These are phyloP conservation scores for Odontesthes bonariensis DNA, from an alignment of 2,113 vertebrate species.

Conservation along the genomic window DNA sequence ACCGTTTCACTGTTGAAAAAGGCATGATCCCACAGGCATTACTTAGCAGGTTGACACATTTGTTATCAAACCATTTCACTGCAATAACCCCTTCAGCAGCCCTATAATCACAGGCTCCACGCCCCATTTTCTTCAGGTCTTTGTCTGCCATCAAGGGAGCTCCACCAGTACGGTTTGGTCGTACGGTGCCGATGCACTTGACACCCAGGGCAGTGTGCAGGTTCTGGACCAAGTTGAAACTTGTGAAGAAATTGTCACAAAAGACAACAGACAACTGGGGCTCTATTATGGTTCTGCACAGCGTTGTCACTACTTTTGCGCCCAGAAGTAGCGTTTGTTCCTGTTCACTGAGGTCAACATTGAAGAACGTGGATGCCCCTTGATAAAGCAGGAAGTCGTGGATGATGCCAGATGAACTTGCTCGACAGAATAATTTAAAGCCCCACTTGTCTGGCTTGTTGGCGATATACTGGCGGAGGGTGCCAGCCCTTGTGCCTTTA, in stretches of 20 bases:
- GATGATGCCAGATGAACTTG: slow-evolving; percentile 14
- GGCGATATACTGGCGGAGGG: too few species aligned
- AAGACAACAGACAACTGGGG: background rate
- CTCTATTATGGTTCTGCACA: background rate
- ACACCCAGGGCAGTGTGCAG: too few species aligned
- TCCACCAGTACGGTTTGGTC: too few species aligned
- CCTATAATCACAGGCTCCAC: background rate
- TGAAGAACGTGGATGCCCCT: slow-evolving; percentile 7
- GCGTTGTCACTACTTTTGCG: background rate
- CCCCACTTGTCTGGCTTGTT: too few species aligned
- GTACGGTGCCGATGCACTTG: too few species aligned
- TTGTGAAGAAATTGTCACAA: too few species aligned
- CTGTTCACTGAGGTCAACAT: too few species aligned
- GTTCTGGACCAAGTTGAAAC: too few species aligned
- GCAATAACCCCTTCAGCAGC: slow-evolving; percentile 23
- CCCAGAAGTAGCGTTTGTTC: background rate
- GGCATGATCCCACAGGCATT: too few species aligned
- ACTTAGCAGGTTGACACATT: slow-evolving; percentile 53
- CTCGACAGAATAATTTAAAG: background rate
- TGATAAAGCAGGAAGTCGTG: slow-evolving; percentile 7
- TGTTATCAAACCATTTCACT: slow-evolving; percentile 56
- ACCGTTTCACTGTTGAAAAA: slow-evolving; percentile 34
- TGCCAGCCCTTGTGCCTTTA: background rate
- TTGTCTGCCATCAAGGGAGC: too few species aligned
- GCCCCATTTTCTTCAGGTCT: background rate